Evolutionary conservation across 2,888 invertebrate genomes (phyloP).

Genomic region (Synergus itoensis): DNA sequence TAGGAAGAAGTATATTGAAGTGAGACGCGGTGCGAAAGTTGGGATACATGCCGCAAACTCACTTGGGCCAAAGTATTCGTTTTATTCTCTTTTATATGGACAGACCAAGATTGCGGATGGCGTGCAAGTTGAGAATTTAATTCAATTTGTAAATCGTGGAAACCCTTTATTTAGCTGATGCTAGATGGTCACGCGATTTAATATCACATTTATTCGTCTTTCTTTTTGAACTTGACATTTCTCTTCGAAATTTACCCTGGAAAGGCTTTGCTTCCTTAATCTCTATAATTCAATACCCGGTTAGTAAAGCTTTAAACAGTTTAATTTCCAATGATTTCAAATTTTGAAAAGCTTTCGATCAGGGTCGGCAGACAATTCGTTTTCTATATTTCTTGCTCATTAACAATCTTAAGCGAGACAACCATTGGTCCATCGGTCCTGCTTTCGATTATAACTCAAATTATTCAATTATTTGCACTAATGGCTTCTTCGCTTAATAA

Average conservation of each 20-base stretch:
- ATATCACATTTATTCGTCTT: slow-evolving; percentile 38
- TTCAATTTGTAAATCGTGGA: slow-evolving; percentile 74
- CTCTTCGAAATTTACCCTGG: slow-evolving; percentile 1
- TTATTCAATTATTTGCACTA: too few species aligned
- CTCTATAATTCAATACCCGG: too few species aligned
- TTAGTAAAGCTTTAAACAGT: too few species aligned
- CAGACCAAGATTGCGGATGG: slow-evolving; percentile 66
- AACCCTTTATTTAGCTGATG: slow-evolving; percentile 76
- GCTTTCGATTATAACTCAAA: too few species aligned
- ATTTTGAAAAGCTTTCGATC: too few species aligned
- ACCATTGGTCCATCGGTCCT: too few species aligned
- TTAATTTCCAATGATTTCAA: too few species aligned
- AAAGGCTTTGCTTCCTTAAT: background rate
- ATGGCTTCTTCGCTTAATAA: too few species aligned
- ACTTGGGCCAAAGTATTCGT: slow-evolving; percentile 65
- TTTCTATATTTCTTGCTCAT: too few species aligned
- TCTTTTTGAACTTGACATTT: slow-evolving; percentile 37
- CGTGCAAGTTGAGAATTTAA: slow-evolving; percentile 75
- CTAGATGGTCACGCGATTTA: slow-evolving; percentile 74
- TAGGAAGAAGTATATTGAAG: slow-evolving; percentile 67
- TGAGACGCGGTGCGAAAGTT: slow-evolving; percentile 73
- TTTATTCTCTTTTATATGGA: slow-evolving; percentile 70
- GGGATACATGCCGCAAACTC: slow-evolving; percentile 74
- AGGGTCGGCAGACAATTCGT: too few species aligned
- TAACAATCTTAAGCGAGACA: too few species aligned